Evolutionary conservation across 2,113 vertebrate species (phyloP), one percentile per base, ranked within the genome.

Genomic region (Macrotis lagotis): DNA sequence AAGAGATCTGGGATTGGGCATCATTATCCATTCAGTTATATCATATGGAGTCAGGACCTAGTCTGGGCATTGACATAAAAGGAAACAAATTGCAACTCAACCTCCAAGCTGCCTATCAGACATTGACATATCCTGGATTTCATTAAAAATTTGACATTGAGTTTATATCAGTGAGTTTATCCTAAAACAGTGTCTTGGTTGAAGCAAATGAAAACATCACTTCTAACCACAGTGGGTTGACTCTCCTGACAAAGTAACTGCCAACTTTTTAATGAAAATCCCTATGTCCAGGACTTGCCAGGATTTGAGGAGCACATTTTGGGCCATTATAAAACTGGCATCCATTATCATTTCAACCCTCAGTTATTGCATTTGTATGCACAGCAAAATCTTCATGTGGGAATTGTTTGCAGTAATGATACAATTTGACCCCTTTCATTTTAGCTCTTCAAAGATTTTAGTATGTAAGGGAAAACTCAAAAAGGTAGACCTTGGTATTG

Each of bases 301-400:
- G 25, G 14, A 22, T 48, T 14, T 49, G 50, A 50, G 3, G 28
- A 28, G 0, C 3, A 9, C 2, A 22, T 2, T 12, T 8, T 0
- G 22, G 5, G 14, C 2, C 31, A 14, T 9, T 1, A 1, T 8
- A 88, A 44, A 59, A 59, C 11, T n/a, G 6, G 22, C 48, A 2
- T 48, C 50, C 31, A 6, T 25, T 25, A 2, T 24, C 3, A 83
- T 88, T 31, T 37, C 44, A 10, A 1, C n/a, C 0, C 2, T 51
- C 26, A 0, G 2, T 9, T 52, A 83, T 83, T 25, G 14, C 10
- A 12, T 26, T 2, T 19, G 0, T 0, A 0, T 19, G 14, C 2
- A 83, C 31, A 25, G 47, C 22, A 44, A 49, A 3, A 2, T 0
- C 26, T 11, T 6, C 1, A 14, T 50, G 19, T 37, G 11, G 0